Percentiles rank a stretch among this genome's conserved stretches.
phyloP scores from a whole-genome alignment of 2,797 vertebrate species.

The Enteromius afrohamiltoni region DNA sequence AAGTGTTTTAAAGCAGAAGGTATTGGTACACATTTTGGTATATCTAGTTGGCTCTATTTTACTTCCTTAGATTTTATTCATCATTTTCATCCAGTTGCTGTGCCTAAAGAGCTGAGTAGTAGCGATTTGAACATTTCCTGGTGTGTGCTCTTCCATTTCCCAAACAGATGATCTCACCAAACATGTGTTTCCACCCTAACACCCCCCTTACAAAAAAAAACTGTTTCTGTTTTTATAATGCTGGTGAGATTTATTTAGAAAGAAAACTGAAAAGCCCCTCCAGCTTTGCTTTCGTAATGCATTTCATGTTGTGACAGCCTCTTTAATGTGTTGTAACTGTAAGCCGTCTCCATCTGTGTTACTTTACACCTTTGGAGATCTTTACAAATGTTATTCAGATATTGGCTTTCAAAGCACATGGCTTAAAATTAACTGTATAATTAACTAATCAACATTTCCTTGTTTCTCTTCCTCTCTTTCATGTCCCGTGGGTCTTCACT shows the following conservation, averaged over 20 bases:
- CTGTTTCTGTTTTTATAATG: constrained; percentile 17
- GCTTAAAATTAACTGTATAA: constrained; percentile 57
- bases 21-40: background rate
- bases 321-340: constrained; percentile 58
- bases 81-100: background rate
- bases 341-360: constrained; percentile 56
- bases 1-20: background rate
- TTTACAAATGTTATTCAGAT: constrained; percentile 52
- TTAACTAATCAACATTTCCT: constrained; percentile 57
- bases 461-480: constrained; percentile 45
- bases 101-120: background rate
- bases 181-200: background rate
- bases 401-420: constrained; percentile 46
- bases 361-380: constrained; percentile 53
- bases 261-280: constrained; percentile 7
- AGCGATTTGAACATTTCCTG: background rate
- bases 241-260: constrained; percentile 26
- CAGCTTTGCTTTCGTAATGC: constrained; percentile 50
- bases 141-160: background rate
- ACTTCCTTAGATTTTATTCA: background rate
- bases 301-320: constrained; percentile 52
- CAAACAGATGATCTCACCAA: constrained; percentile 13
- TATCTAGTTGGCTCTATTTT: background rate
- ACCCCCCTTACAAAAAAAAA: background rate
- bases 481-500: constrained; percentile 40